Conservation (phyloP, 2,113 vertebrate genomes). For the Paracanthobrama guichenoti region DNA sequence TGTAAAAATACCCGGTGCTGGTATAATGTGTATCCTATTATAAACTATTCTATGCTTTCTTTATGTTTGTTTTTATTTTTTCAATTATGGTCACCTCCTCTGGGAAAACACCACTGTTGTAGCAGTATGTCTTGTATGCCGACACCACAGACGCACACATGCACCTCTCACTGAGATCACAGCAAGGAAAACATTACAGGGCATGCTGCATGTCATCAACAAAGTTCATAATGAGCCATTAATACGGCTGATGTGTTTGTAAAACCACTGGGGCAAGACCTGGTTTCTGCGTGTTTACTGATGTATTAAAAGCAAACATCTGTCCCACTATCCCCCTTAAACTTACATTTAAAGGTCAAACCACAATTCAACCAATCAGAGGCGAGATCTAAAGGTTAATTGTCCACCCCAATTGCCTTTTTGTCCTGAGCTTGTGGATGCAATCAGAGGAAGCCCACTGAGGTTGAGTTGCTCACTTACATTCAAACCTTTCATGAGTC, state of each 20-base stretch:
- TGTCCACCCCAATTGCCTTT: slow-evolving; percentile 13
- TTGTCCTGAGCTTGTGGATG: slow-evolving; percentile 13
- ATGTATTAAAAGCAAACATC: slow-evolving; percentile 40
- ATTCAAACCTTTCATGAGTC: slow-evolving; percentile 23
- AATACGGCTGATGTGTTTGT: slow-evolving; percentile 38
- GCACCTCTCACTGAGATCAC: slow-evolving; percentile 23
- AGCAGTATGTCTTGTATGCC: background rate
- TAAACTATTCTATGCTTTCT: background rate
- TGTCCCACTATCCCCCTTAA: slow-evolving; percentile 31
- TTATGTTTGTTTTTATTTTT: background rate
- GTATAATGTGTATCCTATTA: no score
- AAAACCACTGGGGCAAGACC: slow-evolving; percentile 33
- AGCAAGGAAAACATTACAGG: slow-evolving; percentile 10
- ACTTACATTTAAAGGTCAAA: slow-evolving; percentile 30
- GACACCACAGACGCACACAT: slow-evolving; percentile 6
- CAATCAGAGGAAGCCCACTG: slow-evolving; percentile 24
- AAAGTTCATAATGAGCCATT: slow-evolving; percentile 33
- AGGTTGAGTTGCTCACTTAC: slow-evolving; percentile 18
- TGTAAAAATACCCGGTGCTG: no score
- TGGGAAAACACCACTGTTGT: background rate
- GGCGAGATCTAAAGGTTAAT: slow-evolving; percentile 30
- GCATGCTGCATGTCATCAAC: slow-evolving; percentile 29
- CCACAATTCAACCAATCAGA: slow-evolving; percentile 16
- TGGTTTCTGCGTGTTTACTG: slow-evolving; percentile 25
- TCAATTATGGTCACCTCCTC: background rate